Evolutionary conservation across 2,888 invertebrate species (phyloP), one percentile per base, ranked within the genome.

Genomic region (Zygaena filipendulae): DNA sequence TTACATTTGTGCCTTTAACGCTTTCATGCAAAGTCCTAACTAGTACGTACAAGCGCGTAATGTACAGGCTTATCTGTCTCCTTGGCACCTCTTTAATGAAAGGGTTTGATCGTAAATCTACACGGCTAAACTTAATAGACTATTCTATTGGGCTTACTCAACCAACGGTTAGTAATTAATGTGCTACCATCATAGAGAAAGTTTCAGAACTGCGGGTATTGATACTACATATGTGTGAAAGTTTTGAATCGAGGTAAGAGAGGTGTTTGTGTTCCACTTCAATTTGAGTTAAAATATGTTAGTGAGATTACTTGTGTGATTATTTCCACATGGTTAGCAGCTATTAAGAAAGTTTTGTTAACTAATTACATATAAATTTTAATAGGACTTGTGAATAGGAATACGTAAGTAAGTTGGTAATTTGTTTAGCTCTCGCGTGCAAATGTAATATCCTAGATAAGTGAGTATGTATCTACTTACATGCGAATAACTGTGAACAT

Each of bases 21-120:
- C 59, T 64, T 62, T 60, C 58, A 59, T 56, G 56, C 54, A 53
- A 67, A 63, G 60, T 61, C 56, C 59, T 54, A 54, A 62, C 60
- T 64, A 63, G 59, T 64, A 68, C 58, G 62, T 63, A 69, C 66
- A 62, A 70, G 64, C 68, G 66, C 60, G 62, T 68, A 66, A 61
- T 60, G 61, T 62, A 53, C 49, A 56, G 56, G 59, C 63, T 69
- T 74, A 74, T 74, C 70, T 71, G 59, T 71, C 69, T 62, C 67
- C 59, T 66, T 72, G 72, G 72, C 75, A 74, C 75, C 71, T 71
- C 67, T 68, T 74, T 75, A 72, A 77, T 75, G 70, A 75, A 74
- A 75, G 72, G 77, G 74, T 71, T 64, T 58, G 71, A 71, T 74
- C 75, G 70, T 77, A 74, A 77, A 77, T 77, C 72, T 70, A 75